Percentiles rank a stretch among this genome's conserved stretches.
phyloP scores from a whole-genome alignment of 2,888 invertebrate species.

The Chromoteleia sp. region DNA sequence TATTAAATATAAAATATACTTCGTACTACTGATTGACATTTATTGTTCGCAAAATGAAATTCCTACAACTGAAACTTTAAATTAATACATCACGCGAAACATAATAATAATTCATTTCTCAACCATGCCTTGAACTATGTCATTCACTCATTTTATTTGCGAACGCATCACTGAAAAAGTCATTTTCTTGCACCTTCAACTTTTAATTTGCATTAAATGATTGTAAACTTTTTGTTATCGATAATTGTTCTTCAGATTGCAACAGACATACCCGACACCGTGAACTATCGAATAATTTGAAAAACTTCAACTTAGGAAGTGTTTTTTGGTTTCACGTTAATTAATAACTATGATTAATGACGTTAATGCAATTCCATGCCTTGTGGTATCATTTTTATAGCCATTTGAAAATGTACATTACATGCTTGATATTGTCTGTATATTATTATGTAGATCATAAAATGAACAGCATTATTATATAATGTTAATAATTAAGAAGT shows the following conservation, averaged over 20 bases:
- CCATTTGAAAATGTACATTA: background rate
- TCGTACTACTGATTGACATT: background rate
- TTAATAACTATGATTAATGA: slow-evolving; percentile 2
- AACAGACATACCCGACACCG: background rate
- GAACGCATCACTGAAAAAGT: background rate
- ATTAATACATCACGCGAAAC: background rate
- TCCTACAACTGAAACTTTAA: too few relatives aligned
- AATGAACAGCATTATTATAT: background rate
- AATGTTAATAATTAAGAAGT: background rate
- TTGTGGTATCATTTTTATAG: background rate
- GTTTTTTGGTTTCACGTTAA: background rate
- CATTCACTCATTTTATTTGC: background rate
- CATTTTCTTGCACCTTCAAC: background rate
- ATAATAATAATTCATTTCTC: background rate
- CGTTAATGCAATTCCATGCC: background rate
- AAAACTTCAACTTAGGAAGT: background rate
- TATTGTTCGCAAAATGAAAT: background rate
- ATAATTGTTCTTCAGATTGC: background rate
- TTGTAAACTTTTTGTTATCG: background rate
- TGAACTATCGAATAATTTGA: background rate
- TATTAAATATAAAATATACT: too few relatives aligned
- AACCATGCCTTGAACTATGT: background rate
- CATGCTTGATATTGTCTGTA: background rate
- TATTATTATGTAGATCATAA: background rate
- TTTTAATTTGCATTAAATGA: slow-evolving; percentile 2